Conservation (phyloP, 1,140 invertebrate species). For the Papilio glaucus region DNA sequence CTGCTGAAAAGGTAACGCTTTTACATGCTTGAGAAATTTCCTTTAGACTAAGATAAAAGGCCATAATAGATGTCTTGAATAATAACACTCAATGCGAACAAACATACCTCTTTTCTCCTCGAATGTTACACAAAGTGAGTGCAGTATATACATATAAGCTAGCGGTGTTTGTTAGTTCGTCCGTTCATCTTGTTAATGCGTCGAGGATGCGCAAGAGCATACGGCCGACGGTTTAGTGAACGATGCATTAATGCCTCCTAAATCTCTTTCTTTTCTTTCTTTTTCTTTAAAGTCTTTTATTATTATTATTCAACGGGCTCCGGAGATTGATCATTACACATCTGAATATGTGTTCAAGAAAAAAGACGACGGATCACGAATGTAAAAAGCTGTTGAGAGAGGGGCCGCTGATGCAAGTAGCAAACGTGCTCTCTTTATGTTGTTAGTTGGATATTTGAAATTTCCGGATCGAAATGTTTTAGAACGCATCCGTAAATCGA, state of each 20-base stretch:
- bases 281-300: constrained; percentile 37
- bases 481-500: constrained; percentile 37
- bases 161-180: constrained; percentile 72
- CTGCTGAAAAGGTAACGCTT: too few relatives aligned
- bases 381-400: constrained; percentile 71
- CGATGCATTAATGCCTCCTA: constrained; percentile 79
- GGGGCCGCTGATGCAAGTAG: constrained; percentile 72
- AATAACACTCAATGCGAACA: not conserved
- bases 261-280: constrained; percentile 71
- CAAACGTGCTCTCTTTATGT: constrained; percentile 78
- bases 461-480: constrained; percentile 72
- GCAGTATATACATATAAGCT: constrained; percentile 41
- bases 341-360: constrained; percentile 79
- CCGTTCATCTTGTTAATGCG: constrained; percentile 75
- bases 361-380: constrained; percentile 67
- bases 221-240: constrained; percentile 79
- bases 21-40: too few relatives aligned
- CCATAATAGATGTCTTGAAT: too few relatives aligned
- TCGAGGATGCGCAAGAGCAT: constrained; percentile 80
- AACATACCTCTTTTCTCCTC: not conserved
- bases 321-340: constrained; percentile 81
- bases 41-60: too few relatives aligned
- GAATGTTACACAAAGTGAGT: not conserved
- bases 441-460: constrained; percentile 67
- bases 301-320: constrained; percentile 49